Base-by-base conservation (phyloP, 2,113 vertebrate species). In the Abramis brama region DNA sequence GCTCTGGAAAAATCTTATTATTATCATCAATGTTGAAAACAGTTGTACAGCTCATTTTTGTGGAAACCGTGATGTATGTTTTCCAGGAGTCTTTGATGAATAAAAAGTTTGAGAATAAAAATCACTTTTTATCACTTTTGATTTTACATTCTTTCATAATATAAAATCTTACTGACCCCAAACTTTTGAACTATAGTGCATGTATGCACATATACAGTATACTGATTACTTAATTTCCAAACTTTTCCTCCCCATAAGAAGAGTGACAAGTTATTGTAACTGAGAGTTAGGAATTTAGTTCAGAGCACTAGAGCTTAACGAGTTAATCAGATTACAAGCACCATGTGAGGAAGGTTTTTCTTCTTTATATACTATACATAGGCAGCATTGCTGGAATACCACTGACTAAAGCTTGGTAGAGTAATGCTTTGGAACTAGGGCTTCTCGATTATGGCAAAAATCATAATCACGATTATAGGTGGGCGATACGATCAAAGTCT, bases 241-340 rank as follows among this genome's bases (percentile, higher is more conserved):
- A 36, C 50, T 0, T 64, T 15, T 15, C 25, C 17, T n/a, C 33
- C 33, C 6, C 13, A 33, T 76, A 15, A 83, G 15, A 30, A 84
- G 11, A 27, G n/a, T 6, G 25, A n/a, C n/a, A n/a, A 55, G 43
- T 21, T 62, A 36, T 78, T 33, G 39, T 21, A 78, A 36, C 36
- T 33, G 64, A 83, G 45, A 66, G 47, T 57, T 36, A 75, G 36
- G 50, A 82, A 75, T 79, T 52, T 75, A 64, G 13, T 77, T 74
- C 43, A 36, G 79, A 83, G 73, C 21, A 70, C 74, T 80, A 50
- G 79, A 80, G 36, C 59, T 77, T 79, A 85, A 87, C 79, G 12
- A 62, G 55, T 45, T 86, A 89, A 87, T 76, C 62, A 74, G 79
- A 89, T 89, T 89, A 87, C 13, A 60, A 47, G n/a, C 57, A 55